These are phyloP conservation scores for Scortum barcoo DNA, from an alignment of 2,113 vertebrate genomes.

Conservation along the genomic window DNA sequence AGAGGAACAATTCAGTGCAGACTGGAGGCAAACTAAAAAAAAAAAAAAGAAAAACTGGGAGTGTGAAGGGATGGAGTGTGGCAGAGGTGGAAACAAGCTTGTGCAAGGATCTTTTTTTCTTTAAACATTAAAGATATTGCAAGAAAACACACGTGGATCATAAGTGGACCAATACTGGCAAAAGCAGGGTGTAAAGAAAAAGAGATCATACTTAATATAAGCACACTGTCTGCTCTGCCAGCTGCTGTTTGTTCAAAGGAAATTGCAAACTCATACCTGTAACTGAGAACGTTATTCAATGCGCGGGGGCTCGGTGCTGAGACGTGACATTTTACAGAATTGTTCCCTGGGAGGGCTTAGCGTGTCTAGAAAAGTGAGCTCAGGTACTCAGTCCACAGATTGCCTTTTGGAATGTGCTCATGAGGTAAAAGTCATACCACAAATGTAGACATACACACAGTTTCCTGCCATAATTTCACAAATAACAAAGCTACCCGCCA, in stretches of 20 bases:
- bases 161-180: conserved; percentile 2
- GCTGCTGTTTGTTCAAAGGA: background rate
- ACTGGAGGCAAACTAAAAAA: conserved; percentile 16
- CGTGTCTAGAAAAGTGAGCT: conserved; percentile 20
- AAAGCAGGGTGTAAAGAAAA: conserved; percentile 39
- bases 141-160: conserved; percentile 62
- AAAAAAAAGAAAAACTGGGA: background rate
- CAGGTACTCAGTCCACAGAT: conserved; percentile 60
- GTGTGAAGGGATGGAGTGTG: background rate
- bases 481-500: conserved; percentile 38
- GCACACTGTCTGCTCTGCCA: conserved; percentile 60
- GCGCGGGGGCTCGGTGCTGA: background rate
- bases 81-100: conserved; percentile 47
- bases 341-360: conserved; percentile 36
- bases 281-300: background rate
- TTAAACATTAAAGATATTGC: conserved; percentile 86
- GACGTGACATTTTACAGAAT: background rate
- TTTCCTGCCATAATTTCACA: conserved; percentile 51
- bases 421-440: conserved; percentile 75
- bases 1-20: conserved; percentile 74
- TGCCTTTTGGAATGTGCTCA: conserved; percentile 72
- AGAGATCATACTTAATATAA: conserved; percentile 84
- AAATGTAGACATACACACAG: conserved; percentile 10
- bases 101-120: conserved; percentile 76
- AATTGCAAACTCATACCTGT: conserved; percentile 7